These are phyloP conservation scores for Stenolophus ochropezus DNA, from an alignment of 2,888 invertebrate species.

Conservation along the genomic window DNA sequence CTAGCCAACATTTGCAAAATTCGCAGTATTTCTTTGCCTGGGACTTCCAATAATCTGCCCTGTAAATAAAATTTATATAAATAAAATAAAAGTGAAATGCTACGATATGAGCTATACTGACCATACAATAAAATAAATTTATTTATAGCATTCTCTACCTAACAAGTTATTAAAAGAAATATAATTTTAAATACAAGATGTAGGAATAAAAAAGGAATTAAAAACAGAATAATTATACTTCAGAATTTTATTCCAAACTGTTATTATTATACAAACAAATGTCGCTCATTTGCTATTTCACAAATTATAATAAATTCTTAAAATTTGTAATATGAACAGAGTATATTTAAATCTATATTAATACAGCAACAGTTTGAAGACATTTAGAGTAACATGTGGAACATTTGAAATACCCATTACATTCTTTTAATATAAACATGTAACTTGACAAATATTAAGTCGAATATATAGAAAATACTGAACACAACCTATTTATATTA, in stretches of 20 bases:
- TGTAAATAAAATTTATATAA: conserved; percentile 69
- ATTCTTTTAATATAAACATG: neutral
- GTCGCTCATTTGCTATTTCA: neutral
- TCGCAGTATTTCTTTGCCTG: conserved; percentile 96
- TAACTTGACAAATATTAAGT: neutral
- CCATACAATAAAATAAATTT: neutral
- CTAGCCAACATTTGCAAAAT: conserved; percentile 98
- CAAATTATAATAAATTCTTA: conserved; percentile 8
- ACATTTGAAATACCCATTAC: conserved; percentile 6
- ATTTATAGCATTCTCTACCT: neutral
- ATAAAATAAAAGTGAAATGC: conserved; percentile 1
- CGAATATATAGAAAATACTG: neutral
- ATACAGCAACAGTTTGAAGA: conserved; percentile 31
- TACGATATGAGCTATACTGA: neutral
- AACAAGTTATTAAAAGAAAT: neutral
- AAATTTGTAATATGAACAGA: conserved; percentile 10
- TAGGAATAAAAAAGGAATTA: neutral
- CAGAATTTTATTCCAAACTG: conserved; percentile 5
- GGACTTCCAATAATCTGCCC: conserved; percentile 98
- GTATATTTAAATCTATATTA: conserved; percentile 12
- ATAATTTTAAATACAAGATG: neutral
- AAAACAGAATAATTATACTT: neutral
- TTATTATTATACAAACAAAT: conserved; percentile 16
- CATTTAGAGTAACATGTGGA: conserved; percentile 23
- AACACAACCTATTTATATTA: neutral